phyloP scores from a whole-genome alignment of 2,797 vertebrate species.

The Rhynchotus rufescens region DNA sequence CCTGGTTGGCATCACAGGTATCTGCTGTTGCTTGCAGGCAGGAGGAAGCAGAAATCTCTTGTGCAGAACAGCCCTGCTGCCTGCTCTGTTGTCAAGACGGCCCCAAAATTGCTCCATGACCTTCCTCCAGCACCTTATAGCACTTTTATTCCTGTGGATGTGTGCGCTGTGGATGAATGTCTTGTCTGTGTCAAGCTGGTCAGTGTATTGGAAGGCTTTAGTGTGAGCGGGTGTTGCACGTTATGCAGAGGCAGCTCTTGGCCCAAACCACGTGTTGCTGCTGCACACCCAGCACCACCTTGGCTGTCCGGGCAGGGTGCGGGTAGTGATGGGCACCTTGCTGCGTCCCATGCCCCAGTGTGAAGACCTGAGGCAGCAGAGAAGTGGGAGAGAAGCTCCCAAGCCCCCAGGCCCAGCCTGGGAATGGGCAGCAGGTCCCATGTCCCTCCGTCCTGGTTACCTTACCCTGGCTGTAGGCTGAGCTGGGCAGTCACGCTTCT shows the following conservation, averaged over 20 bases:
- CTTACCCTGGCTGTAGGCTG: neutral
- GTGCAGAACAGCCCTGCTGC: neutral
- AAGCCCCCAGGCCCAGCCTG: neutral
- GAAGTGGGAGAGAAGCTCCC: neutral
- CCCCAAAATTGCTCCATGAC: neutral
- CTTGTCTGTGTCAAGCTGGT: neutral
- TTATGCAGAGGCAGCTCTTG: neutral
- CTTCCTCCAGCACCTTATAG: neutral
- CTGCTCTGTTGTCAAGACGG: neutral
- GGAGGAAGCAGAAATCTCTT: neutral
- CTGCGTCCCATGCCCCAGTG: fast-evolving
- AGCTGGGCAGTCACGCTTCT: neutral
- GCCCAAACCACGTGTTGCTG: neutral
- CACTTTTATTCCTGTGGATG: neutral
- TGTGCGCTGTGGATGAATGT: neutral
- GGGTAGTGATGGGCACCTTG: neutral
- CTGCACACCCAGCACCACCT: too few species aligned
- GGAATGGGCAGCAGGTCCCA: neutral
- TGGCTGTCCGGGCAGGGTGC: too few species aligned
- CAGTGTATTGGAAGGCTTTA: neutral
- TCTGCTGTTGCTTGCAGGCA: neutral
- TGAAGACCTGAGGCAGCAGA: neutral
- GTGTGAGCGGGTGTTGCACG: neutral
- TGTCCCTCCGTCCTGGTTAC: neutral
- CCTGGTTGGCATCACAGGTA: neutral